Evolutionary conservation across 2,888 invertebrate genomes (phyloP), one percentile per base, ranked within the genome.

Genomic region (Agonum fuliginosum): DNA sequence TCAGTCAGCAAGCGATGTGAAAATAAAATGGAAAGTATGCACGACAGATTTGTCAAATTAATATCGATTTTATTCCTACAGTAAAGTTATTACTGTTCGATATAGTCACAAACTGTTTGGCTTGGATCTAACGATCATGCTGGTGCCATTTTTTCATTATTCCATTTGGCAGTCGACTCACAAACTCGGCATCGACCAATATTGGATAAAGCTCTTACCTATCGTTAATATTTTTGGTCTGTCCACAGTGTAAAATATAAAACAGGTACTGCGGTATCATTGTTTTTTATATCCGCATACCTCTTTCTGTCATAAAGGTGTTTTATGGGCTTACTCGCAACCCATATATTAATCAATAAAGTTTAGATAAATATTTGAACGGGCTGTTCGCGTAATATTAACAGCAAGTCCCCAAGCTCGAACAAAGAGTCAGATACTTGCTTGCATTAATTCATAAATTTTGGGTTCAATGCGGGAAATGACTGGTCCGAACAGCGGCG

Each of bases 321-420:
- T 74, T 74, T 74, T 65, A 74, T 74, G 74, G 19, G 17, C 24
- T 19, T 43, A 46, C 58, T 19, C 37, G 69, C 51, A 74, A 24
- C 12, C 12, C 22, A 71, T 43, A 51, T 71, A 51, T 51, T 71
- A 51, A 58, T 58, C 73, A 58, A 62, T 74, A 62, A 58, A 74
- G 58, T 62, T 34, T 58, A 62, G 34, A 62, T 74, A 74, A 74
- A 74, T 74, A 62, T 74, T 73, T 74, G 14, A 74, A 62, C 22
- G 34, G 27, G 14, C 41, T 62, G 20, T 34, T 17, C 20, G 22
- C 12, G 37, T 17, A 62, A 62, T 30, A 62, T 20, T 30, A 62
- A 62, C 30, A 62, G 17, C 30, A 46, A 46, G 46, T 12, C 10
- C 3, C 17, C 46, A 17, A 46, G 17, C 1, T 4, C 30, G 30